These are phyloP conservation scores for Motacilla alba DNA, from an alignment of 2,113 vertebrate genomes.

Conservation along the genomic window DNA sequence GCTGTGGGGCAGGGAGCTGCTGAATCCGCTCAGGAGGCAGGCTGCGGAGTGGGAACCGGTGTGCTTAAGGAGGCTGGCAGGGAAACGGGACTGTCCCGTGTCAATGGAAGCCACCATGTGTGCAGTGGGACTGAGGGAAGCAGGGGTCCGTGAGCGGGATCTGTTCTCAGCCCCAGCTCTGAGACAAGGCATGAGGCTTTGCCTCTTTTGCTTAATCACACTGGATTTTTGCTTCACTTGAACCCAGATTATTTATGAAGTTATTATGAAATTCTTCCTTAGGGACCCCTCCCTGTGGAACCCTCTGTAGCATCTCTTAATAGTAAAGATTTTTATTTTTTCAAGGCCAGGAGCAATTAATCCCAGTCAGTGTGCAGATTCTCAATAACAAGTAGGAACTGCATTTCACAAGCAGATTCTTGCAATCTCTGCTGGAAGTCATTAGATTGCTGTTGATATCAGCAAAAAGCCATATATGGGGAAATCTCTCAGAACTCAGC, in stretches of 20 bases:
- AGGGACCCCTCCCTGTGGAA: background rate
- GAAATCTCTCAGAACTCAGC: background rate
- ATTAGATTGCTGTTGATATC: background rate
- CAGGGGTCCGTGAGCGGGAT: background rate
- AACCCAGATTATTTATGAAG: background rate
- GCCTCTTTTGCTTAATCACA: background rate
- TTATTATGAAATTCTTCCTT: background rate
- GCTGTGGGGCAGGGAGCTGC: background rate
- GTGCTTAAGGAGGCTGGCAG: background rate
- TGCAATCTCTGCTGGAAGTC: background rate
- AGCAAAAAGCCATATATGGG: background rate
- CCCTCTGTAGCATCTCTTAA: background rate
- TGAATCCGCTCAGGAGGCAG: background rate
- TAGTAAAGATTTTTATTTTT: background rate
- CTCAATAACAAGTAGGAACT: background rate
- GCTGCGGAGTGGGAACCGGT: background rate
- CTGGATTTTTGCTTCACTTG: background rate
- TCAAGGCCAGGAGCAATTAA: background rate
- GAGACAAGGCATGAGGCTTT: background rate
- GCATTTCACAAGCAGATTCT: constrained; percentile 1
- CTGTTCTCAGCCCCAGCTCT: background rate
- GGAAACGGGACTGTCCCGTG: accelerated
- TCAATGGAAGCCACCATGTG: background rate
- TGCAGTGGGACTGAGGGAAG: background rate
- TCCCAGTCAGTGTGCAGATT: background rate